A percentile compares a stretch with the other conserved stretches of the same genome.
Conservation (phyloP, 2,113 vertebrate genomes). For the Potamarius usumacintae region DNA sequence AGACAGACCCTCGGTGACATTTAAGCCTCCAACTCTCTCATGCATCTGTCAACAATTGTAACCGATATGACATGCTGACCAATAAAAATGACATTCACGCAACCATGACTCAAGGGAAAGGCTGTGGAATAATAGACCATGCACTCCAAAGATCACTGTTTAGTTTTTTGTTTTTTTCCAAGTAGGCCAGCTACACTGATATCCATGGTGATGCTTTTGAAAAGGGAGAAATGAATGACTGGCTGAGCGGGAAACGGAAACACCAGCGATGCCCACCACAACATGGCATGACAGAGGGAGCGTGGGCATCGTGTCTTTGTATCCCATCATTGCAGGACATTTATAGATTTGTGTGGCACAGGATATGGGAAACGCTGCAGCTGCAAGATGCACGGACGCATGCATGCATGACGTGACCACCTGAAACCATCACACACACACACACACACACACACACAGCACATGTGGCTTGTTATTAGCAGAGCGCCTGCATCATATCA, state of each 20-base stretch:
- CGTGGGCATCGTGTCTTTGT: constrained; percentile 11
- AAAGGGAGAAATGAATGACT: constrained; percentile 25
- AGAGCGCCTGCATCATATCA: not conserved
- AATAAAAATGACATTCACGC: constrained; percentile 1
- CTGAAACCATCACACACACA: constrained; percentile 23
- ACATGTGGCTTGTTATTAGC: not conserved
- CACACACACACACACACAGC: constrained; percentile 12
- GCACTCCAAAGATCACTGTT: not conserved
- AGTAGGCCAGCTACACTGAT: not conserved
- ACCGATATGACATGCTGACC: constrained; percentile 6
- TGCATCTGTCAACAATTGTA: constrained; percentile 32
- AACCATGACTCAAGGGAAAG: constrained; percentile 1
- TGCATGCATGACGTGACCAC: not conserved
- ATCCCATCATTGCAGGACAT: not conserved
- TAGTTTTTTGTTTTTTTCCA: not conserved
- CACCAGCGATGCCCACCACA: constrained; percentile 43
- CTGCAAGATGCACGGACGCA: not conserved
- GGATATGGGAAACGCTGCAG: not conserved
- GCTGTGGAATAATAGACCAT: not conserved
- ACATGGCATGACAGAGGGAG: constrained; percentile 22
- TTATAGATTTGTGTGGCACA: not conserved
- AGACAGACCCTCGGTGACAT: constrained; percentile 16
- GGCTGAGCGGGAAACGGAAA: constrained; percentile 5
- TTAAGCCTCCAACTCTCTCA: constrained; percentile 13
- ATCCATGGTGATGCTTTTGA: constrained; percentile 4